phyloP scores from a whole-genome alignment of 1,140 invertebrate species.

The Aphelinus atriplicis region DNA sequence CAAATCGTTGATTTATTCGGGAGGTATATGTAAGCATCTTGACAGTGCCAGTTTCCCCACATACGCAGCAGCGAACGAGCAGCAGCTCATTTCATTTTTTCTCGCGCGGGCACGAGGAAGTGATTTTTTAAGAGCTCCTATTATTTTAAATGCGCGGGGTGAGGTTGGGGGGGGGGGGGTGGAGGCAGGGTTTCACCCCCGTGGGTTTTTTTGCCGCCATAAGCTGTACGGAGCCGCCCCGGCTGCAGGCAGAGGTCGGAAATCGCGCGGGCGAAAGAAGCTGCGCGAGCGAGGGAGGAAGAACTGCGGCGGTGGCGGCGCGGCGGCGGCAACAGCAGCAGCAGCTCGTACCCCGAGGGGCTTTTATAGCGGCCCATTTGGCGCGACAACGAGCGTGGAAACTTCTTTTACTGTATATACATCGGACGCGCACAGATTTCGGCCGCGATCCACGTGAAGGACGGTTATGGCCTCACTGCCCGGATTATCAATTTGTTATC shows the following conservation, averaged over 20 bases:
- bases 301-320: constrained; percentile 38
- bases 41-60: too few species aligned
- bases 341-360: constrained; percentile 43
- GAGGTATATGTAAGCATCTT: too few species aligned
- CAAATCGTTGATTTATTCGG: too few species aligned
- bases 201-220: constrained; percentile 20
- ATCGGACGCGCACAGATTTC: constrained; percentile 60
- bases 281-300: constrained; percentile 18
- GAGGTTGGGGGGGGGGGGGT: neutral
- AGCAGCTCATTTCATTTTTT: too few species aligned
- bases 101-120: constrained; percentile 10
- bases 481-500: constrained; percentile 66
- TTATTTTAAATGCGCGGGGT: constrained; percentile 36
- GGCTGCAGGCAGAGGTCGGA: constrained; percentile 14
- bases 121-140: constrained; percentile 41
- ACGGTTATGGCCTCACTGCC: constrained; percentile 57
- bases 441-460: constrained; percentile 44
- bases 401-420: constrained; percentile 62
- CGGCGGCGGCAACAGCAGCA: constrained; percentile 13
- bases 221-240: constrained; percentile 38
- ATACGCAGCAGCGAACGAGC: too few species aligned
- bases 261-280: constrained; percentile 26
- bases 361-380: constrained; percentile 67
- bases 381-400: constrained; percentile 66
- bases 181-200: too few species aligned